Base-by-base conservation (phyloP, 2,888 invertebrate genomes). In the Mythimna pallens region DNA sequence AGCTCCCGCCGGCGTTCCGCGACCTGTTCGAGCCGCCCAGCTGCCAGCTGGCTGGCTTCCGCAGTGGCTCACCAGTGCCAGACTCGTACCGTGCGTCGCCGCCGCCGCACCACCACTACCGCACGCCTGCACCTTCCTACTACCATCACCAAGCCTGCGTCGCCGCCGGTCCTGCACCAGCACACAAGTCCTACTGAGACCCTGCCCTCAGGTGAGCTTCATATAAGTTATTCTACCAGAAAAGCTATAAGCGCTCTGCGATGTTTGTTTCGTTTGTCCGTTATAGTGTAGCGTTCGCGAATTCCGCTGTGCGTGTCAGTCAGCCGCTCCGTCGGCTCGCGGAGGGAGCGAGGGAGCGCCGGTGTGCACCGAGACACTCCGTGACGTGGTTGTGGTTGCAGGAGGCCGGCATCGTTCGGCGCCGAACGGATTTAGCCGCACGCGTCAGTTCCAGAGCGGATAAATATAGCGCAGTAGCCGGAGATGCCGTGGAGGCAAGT, bases 71-170 rank as follows among this genome's bases (percentile, higher is more conserved):
- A 79, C 93, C 96, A 58, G 89, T 92, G 50, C 90, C 95, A 22
- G 95, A 95, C 75, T 91, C 91, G 0, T 95, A 96, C 83, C 94
- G 96, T 85, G 89, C 94, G 61, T 92, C 95, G 77, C 92, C 97
- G 7, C 95, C 95, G 70, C 94, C 94, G 52, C 95, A 96, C 77
- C 95, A 97, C 73, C 94, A 96, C 92, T 93, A 96, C 89, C 92
- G 95, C 88, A 85, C 97, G 70, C 94, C 96, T 22, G 95, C 95
- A 62, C 94, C 95, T 59, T 92, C 96, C 54, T 95, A 97, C 85
- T 95, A 97, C 78, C 97, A 97, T 84, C 97, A 97, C 86, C 97
- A 97, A 90, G 97, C 97, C 82, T 97, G 97, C 92, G 97, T 97
- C 64, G 97, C 96, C 64, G 95, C 96, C 58, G 95, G 92, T 66